Evolutionary conservation across 2,888 invertebrate species (phyloP), one percentile per base, ranked within the genome.

Genomic region (Alcis repandata): DNA sequence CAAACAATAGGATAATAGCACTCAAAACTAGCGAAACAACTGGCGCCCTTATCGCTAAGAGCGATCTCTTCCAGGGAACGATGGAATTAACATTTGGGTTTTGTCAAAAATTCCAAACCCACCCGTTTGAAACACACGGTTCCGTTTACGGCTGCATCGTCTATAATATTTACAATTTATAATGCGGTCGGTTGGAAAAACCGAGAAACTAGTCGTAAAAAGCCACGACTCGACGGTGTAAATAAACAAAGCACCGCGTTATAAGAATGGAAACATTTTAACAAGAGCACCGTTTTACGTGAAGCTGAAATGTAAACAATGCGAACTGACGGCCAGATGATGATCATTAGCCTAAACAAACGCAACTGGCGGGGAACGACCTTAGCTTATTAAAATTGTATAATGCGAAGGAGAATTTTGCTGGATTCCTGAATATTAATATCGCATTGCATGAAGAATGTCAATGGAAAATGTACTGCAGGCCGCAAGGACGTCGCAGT

Each of bases 401-500:
- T 32, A 49, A 41, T 17, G 43, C 48, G 40, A 64, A 61, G 38
- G 51, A 59, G 51, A 68, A 75, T 76, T 73, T 71, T 63, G 57
- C 48, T 38, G 59, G 64, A 61, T 71, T 68, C 63, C 61, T 67
- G 51, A 32, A 22, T 32, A 41, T 41, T 58, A 59, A 66, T 63
- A 67, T 59, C 27, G 53, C 57, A 48, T 72, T 73, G 70, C 63
- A 68, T 74, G 74, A 76, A 71, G 70, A 69, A 79, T 79, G 74
- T 75, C 75, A 78, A 75, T 74, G 75, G 76, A 72, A 74, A 75
- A 72, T 73, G 61, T 76, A 77, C 79, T 84, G 85, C 82, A 84
- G 73, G 75, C 69, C 79, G 75, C 81, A 82, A 84, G 85, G 83
- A 83, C 84, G 84, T 81, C 83, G 81, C 83, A 82, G 80, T 77